These are phyloP conservation scores for Medauroidea extradentata DNA, from an alignment of 1,140 invertebrate species.

Conservation along the genomic window DNA sequence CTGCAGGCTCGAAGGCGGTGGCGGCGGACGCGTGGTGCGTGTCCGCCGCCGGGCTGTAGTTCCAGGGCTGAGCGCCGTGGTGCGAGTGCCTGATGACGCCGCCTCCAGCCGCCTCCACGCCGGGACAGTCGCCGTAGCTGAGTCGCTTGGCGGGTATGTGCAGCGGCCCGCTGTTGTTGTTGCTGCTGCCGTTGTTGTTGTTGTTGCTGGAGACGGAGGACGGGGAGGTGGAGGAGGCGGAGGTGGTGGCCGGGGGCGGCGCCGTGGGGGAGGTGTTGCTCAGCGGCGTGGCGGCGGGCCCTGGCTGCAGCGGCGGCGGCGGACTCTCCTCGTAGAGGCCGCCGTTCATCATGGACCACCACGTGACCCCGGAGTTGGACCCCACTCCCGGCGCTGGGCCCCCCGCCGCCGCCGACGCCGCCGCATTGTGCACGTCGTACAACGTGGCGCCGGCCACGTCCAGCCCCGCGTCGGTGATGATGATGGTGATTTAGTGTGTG, in stretches of 20 bases:
- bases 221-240: conserved; percentile 59
- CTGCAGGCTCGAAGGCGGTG: conserved; percentile 52
- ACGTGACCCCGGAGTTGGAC: conserved; percentile 64
- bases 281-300: conserved; percentile 38
- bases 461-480: conserved; percentile 64
- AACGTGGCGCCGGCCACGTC: neutral
- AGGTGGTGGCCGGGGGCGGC: conserved; percentile 51
- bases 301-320: conserved; percentile 54
- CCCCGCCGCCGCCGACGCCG: conserved; percentile 53
- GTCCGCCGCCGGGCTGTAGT: conserved; percentile 61
- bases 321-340: conserved; percentile 68
- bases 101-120: conserved; percentile 50
- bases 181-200: conserved; percentile 47
- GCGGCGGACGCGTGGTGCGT: conserved; percentile 43
- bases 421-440: conserved; percentile 65
- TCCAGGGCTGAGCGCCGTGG: conserved; percentile 58
- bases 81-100: conserved; percentile 72
- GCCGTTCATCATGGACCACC: conserved; percentile 80
- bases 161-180: conserved; percentile 56
- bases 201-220: conserved; percentile 60
- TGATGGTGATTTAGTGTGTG: conserved; percentile 49
- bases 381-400: conserved; percentile 48
- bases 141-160: conserved; percentile 80
- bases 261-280: conserved; percentile 37
- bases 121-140: conserved; percentile 55